Percentiles rank a stretch among this genome's conserved stretches.
phyloP scores from a whole-genome alignment of 2,888 invertebrate genomes.

The Sclerodermus sp. region DNA sequence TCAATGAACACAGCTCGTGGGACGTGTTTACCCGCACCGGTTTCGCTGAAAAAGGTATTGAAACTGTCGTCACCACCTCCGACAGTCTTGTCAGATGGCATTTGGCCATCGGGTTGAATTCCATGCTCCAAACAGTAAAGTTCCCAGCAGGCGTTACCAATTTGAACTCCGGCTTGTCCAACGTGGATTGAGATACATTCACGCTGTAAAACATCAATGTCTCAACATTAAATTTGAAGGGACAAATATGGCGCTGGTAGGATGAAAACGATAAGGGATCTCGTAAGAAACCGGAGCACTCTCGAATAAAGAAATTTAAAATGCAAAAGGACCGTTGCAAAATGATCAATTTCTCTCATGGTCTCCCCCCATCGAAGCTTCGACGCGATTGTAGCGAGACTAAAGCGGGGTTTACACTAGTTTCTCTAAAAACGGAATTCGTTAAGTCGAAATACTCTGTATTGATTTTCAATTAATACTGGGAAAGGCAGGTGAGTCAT shows the following conservation, averaged over 20 bases:
- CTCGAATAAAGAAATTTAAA: neutral
- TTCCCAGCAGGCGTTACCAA: constrained; percentile 89
- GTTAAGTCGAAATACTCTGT: too few relatives aligned
- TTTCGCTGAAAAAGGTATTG: constrained; percentile 94
- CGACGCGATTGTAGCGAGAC: too few relatives aligned
- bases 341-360: neutral
- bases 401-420: too few relatives aligned
- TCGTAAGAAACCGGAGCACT: neutral
- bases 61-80: constrained; percentile 93
- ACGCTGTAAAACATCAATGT: constrained; percentile 60
- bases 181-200: constrained; percentile 80
- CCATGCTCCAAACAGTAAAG: constrained; percentile 86
- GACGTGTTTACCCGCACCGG: constrained; percentile 96
- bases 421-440: too few relatives aligned
- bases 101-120: constrained; percentile 91
- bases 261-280: neutral
- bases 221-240: neutral
- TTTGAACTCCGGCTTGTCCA: constrained; percentile 85
- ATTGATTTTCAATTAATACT: neutral
- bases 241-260: neutral
- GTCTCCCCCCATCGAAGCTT: too few relatives aligned
- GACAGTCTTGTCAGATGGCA: constrained; percentile 91
- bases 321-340: neutral
- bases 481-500: neutral
- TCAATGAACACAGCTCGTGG: constrained; percentile 94